These are phyloP conservation scores for Mus spretus DNA, from an alignment of 2,797 vertebrate species.

Conservation along the genomic window DNA sequence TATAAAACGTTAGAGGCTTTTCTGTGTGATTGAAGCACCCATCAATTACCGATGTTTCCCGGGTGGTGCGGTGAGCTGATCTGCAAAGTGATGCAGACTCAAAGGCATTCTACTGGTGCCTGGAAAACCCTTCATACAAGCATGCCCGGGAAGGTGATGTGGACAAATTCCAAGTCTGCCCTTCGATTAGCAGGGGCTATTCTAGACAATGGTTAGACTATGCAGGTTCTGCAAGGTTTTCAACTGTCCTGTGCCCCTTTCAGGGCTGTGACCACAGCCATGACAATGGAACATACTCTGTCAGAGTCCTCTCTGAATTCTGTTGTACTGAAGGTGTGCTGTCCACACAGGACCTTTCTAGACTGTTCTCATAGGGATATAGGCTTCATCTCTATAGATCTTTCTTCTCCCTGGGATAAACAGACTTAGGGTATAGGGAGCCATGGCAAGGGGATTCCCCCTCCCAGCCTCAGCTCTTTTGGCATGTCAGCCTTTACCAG, in stretches of 20 bases:
- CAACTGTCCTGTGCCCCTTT: background rate
- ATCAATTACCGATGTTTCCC: constrained; percentile 16
- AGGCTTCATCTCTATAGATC: constrained; percentile 11
- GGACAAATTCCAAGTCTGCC: background rate
- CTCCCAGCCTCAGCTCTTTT: background rate
- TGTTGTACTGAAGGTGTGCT: background rate
- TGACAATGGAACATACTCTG: background rate
- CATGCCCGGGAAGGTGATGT: background rate
- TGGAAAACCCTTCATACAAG: background rate
- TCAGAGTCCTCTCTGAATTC: background rate
- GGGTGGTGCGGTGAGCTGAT: background rate
- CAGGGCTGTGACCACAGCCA: background rate
- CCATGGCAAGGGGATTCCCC: background rate
- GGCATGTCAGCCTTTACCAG: background rate
- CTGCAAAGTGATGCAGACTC: background rate
- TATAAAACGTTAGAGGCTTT: constrained; percentile 33
- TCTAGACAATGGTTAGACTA: background rate
- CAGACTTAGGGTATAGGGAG: background rate
- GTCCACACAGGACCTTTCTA: constrained; percentile 10
- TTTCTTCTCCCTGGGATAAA: constrained; percentile 37
- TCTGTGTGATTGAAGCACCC: constrained; percentile 1
- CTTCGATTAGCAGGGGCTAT: background rate
- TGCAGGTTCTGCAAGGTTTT: background rate
- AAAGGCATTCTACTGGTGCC: background rate
- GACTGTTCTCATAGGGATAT: background rate